phyloP scores from a whole-genome alignment of 1,140 invertebrate genomes.

The Drosophila varians region DNA sequence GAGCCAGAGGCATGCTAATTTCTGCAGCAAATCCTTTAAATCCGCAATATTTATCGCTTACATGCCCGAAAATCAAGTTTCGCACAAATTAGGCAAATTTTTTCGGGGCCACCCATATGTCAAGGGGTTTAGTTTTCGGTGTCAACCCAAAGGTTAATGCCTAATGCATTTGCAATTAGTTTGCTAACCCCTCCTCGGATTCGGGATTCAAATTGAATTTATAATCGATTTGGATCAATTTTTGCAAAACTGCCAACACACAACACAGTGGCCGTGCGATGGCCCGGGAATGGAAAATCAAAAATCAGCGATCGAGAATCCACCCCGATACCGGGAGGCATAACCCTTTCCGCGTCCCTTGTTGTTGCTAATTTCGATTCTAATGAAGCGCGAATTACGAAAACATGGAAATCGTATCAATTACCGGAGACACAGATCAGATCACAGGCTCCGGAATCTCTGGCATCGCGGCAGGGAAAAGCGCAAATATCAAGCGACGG shows the following conservation, averaged over 20 bases:
- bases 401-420: constrained; percentile 72
- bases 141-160: constrained; percentile 60
- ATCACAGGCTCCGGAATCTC: constrained; percentile 18
- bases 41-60: constrained; percentile 68
- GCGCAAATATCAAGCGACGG: constrained; percentile 36
- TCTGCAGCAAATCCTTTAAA: constrained; percentile 34
- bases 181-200: constrained; percentile 41
- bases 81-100: constrained; percentile 68
- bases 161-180: constrained; percentile 78
- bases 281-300: constrained; percentile 1
- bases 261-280: constrained; percentile 44
- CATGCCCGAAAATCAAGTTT: constrained; percentile 68
- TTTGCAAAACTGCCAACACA: constrained; percentile 47
- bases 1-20: constrained; percentile 47
- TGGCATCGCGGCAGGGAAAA: constrained; percentile 24
- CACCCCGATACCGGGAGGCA: constrained; percentile 25
- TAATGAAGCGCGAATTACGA: constrained; percentile 73
- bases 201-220: constrained; percentile 59
- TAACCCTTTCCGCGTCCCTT: constrained; percentile 28
- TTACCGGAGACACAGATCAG: constrained; percentile 52
- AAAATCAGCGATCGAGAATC: constrained; percentile 7
- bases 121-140: constrained; percentile 22
- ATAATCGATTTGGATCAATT: constrained; percentile 74
- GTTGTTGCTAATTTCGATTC: constrained; percentile 75
- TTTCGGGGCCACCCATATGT: constrained; percentile 22